A percentile compares a stretch with the other conserved stretches of the same genome.
These are phyloP conservation scores for Megalopta genalis DNA, from an alignment of 1,140 invertebrate genomes.

Conservation along the genomic window DNA sequence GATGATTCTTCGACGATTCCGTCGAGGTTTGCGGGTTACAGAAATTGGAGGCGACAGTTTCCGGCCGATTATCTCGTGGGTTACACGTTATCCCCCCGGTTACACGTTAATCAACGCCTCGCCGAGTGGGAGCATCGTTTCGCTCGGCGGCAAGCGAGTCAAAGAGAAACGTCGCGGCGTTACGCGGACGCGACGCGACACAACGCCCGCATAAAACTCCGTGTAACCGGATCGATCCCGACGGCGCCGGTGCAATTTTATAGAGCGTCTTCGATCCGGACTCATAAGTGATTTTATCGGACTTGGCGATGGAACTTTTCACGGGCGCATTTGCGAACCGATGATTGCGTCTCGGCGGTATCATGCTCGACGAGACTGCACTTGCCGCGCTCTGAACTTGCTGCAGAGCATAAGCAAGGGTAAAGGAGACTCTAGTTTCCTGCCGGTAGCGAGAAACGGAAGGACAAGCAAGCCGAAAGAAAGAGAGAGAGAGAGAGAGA, in stretches of 20 bases:
- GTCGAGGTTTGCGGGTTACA: not conserved
- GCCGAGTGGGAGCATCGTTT: not conserved
- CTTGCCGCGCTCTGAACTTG: not conserved
- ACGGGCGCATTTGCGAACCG: constrained; percentile 33
- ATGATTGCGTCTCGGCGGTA: constrained; percentile 36
- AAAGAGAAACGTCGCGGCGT: too few species aligned
- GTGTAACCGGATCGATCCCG: not conserved
- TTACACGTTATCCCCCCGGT: too few species aligned
- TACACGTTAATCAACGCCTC: not conserved
- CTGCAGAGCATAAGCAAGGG: constrained; percentile 12
- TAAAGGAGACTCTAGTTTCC: constrained; percentile 9
- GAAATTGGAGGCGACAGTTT: not conserved
- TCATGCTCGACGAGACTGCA: constrained; percentile 23
- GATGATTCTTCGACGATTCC: too few species aligned
- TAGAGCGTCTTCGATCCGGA: constrained; percentile 9
- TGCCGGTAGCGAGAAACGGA: too few species aligned
- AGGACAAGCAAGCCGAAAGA: too few species aligned
- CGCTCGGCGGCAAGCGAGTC: too few species aligned
- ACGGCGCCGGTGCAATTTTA: not conserved
- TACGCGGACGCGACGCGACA: not conserved
- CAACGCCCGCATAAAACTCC: constrained; percentile 2
- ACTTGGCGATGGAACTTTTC: constrained; percentile 25
- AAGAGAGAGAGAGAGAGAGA: not conserved
- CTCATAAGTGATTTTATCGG: constrained; percentile 36
- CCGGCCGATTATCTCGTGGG: not conserved